Base-by-base conservation (phyloP, 2,888 invertebrate species). In the Leptodirus hochenwartii region DNA sequence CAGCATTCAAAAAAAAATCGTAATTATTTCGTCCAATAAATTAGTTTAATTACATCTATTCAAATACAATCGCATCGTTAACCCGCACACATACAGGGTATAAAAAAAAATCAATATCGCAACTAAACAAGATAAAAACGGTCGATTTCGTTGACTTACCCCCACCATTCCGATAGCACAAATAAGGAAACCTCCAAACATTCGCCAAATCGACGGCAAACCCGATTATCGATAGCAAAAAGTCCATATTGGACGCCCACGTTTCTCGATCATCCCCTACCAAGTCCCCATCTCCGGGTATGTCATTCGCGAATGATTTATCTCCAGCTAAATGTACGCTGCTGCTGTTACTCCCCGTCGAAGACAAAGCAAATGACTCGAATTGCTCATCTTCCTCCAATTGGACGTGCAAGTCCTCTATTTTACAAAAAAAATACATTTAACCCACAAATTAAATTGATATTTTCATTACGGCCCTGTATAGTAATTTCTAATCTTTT, bases 131-230 rank as follows among this genome's bases (percentile, higher is more conserved):
- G n/a, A n/a, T n/a, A n/a, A n/a, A n/a, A n/a, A n/a, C n/a, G n/a
- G n/a, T n/a, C n/a, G n/a, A n/a, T n/a, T n/a, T n/a, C n/a, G n/a
- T n/a, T n/a, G 15, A 12, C 20, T 40, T 49, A 76, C 78, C 78
- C 45, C 78, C 78, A 3, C 78, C 78, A 48, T 79, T 78, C 45
- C 69, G 69, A 51, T 77, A 79, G 54, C 78, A 78, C 22, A 78
- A 62, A 49, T 77, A 78, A 22, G 78, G 78, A 52, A 79, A 79
- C 36, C 79, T 58, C 82, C 81, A 82, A n/a, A 84, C 80, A 46
- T 84, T 84, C 30, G 81, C 81, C 39, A 84, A 57, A 51, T 82
- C 82, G 17, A 82, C 81, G 1, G 82, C 81, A 44, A 82, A 82
- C 2, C 81, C 81, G 40, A 82, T 81, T 48, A 82, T 81, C 37